phyloP scores from a whole-genome alignment of 2,113 vertebrate genomes.

The Sinocyclocheilus grahami region DNA sequence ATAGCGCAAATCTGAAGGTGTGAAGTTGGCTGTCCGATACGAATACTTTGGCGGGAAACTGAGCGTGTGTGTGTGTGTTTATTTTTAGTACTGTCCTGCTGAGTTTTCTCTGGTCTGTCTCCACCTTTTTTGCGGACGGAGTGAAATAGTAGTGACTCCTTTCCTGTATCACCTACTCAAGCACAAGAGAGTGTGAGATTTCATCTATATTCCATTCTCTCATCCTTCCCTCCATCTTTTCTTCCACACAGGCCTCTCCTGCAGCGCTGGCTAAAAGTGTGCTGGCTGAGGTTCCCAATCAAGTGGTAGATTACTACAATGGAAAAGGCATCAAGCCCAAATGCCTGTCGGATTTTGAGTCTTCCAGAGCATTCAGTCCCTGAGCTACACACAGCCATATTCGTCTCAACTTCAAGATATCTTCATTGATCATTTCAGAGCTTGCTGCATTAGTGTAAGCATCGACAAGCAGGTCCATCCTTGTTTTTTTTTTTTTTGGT shows the following conservation, averaged over 20 bases:
- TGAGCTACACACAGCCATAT: conserved; percentile 78
- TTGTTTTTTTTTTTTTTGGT: conserved; percentile 2
- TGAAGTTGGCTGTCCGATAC: conserved; percentile 10
- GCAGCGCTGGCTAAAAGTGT: conserved; percentile 97
- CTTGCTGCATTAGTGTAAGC: neutral
- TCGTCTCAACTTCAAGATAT: conserved; percentile 61
- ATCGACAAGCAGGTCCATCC: conserved; percentile 20
- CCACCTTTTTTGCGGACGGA: conserved; percentile 40
- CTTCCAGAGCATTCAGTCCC: conserved; percentile 93
- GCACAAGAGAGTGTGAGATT: conserved; percentile 35
- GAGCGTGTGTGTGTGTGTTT: conserved; percentile 31
- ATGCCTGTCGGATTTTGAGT: conserved; percentile 93
- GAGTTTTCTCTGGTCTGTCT: conserved; percentile 34
- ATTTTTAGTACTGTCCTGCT: conserved; percentile 58
- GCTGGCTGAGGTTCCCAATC: conserved; percentile 98
- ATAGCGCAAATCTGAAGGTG: conserved; percentile 10
- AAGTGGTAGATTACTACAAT: conserved; percentile 99
- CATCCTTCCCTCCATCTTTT: conserved; percentile 58
- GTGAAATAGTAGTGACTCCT: conserved; percentile 46
- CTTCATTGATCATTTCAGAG: conserved; percentile 28
- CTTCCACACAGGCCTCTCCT: conserved; percentile 86
- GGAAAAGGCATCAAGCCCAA: conserved; percentile 98
- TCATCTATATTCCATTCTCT: conserved; percentile 17
- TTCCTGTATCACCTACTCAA: conserved; percentile 33
- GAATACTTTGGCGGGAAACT: neutral